Evolutionary conservation across 2,888 invertebrate genomes (phyloP), one percentile per base, ranked within the genome.

Genomic region (Drosophila subsilvestris): DNA sequence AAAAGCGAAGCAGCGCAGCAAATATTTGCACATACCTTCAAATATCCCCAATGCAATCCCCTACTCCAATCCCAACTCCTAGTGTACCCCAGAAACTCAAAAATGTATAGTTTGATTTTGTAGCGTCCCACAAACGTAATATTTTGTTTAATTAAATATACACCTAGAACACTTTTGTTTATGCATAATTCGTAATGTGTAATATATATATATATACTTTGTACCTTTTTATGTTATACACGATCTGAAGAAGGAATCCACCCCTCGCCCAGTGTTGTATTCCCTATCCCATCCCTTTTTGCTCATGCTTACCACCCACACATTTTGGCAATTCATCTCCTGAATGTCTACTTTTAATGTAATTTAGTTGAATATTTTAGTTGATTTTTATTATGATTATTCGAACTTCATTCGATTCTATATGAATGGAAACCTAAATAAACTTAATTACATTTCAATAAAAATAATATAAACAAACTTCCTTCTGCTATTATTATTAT

Each of bases 341-440:
- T 84, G 65, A 66, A 66, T 66, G 82, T 86, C 79, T 84, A 81
- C 81, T 81, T 86, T 86, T 90, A 91, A 90, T 89, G 87, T 90
- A 91, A 91, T 90, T 90, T 91, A 91, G 91, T 90, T 91, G 90
- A 91, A 91, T 91, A 91, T 91, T 91, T 91, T 91, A 91, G 91
- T 91, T 91, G 90, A 91, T 90, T 90, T 91, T 90, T 83, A 86
- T 79, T 84, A 86, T 84, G 83, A 89, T 80, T 82, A 85, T 76
- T 67, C 67, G 54, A 45, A 70, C 57, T 27, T 70, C 68, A 69
- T 67, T 71, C 66, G 63, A 44, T 45, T 62, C 74, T 58, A 53
- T 29, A 68, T 68, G 72, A 75, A 70, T 62, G 61, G 76, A 76
- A 49, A 78, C 75, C 76, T 78, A 83, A 80, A 82, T 75, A 85